A percentile compares a stretch with the other conserved stretches of the same genome.
phyloP scores from a whole-genome alignment of 1,140 invertebrate genomes.

The Diabrotica undecimpunctata region DNA sequence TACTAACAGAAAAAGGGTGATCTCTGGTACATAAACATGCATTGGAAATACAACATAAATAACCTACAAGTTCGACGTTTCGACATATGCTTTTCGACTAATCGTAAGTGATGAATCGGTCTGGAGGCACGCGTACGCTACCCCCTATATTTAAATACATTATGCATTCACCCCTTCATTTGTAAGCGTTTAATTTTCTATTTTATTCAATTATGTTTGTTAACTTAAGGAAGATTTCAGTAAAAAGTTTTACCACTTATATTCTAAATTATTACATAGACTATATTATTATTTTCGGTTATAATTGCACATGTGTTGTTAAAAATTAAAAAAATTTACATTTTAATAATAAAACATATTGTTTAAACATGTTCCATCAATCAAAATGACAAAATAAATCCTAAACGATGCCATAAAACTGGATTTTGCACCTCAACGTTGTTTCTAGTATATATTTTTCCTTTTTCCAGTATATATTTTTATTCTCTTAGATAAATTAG shows the following conservation, averaged over 20 bases:
- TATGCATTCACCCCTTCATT: conserved; percentile 22
- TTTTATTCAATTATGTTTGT: conserved; percentile 14
- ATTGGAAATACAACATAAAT: conserved; percentile 2
- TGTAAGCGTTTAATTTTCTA: conserved; percentile 17
- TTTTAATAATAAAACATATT: no score
- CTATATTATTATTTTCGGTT: no score
- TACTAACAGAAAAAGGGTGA: background rate
- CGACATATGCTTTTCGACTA: conserved; percentile 27
- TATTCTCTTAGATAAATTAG: no score
- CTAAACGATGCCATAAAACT: no score
- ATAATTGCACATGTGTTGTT: no score
- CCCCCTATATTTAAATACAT: background rate
- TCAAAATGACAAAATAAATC: no score
- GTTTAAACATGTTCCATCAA: no score
- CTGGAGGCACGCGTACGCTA: conserved; percentile 16
- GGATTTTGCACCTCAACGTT: no score
- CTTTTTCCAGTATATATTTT: no score
- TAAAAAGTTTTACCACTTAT: background rate
- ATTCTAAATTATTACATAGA: no score
- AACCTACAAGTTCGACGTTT: conserved; percentile 18
- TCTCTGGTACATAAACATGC: background rate
- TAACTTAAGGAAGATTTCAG: background rate
- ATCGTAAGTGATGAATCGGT: conserved; percentile 23
- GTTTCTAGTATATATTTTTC: no score
- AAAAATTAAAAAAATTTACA: no score